These are phyloP conservation scores for Pemphredon lugubris DNA, from an alignment of 2,888 invertebrate species.

Conservation along the genomic window DNA sequence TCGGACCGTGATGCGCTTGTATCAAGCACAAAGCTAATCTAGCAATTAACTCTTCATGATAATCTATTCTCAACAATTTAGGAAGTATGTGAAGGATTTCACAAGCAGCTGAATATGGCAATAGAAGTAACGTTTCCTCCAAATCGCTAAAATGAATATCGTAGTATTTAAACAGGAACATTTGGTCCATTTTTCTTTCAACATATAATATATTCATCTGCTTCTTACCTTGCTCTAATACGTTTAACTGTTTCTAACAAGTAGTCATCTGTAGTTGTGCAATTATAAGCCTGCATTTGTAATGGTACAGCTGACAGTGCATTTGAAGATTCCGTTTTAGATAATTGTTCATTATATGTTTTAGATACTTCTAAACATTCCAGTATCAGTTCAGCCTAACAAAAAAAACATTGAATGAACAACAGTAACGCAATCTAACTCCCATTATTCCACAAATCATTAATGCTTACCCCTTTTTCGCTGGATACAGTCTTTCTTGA, in stretches of 20 bases:
- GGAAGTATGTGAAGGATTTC: constrained; percentile 89
- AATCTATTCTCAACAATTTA: constrained; percentile 85
- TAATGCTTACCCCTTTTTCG: constrained; percentile 88
- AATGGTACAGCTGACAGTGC: constrained; percentile 86
- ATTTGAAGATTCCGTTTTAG: constrained; percentile 82
- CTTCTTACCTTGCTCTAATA: constrained; percentile 91
- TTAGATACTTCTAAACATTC: constrained; percentile 93
- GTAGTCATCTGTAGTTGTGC: constrained; percentile 89
- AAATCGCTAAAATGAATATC: constrained; percentile 90
- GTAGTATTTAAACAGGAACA: too few relatives aligned
- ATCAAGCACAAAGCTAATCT: constrained; percentile 90
- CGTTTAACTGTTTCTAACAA: constrained; percentile 89
- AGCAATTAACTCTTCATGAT: constrained; percentile 89
- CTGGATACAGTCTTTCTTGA: constrained; percentile 94
- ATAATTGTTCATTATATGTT: constrained; percentile 84
- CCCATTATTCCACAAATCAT: constrained; percentile 4
- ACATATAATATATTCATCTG: too few relatives aligned
- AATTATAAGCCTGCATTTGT: constrained; percentile 91
- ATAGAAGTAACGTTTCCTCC: constrained; percentile 92
- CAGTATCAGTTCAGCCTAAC: constrained; percentile 92
- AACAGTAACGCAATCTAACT: neutral
- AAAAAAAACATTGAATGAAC: constrained; percentile 24
- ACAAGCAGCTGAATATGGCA: constrained; percentile 92
- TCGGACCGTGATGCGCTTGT: constrained; percentile 89
- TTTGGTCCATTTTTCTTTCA: constrained; percentile 6